Conservation (phyloP, 1,140 invertebrate genomes). For the Zaprionus inermis region DNA sequence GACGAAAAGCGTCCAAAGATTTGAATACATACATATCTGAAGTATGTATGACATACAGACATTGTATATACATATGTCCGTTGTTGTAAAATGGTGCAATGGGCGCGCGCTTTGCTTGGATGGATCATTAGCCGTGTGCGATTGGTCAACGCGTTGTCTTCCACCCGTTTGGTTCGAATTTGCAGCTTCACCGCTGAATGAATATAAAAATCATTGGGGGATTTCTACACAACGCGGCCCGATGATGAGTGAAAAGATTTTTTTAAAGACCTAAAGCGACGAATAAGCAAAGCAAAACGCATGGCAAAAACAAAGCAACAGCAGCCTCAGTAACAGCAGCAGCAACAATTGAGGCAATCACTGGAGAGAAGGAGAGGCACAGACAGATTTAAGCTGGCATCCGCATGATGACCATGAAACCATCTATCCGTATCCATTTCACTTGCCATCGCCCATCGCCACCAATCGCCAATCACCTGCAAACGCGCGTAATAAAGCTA, state of each 20-base stretch:
- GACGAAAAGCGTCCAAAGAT: slow-evolving; percentile 48
- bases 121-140: slow-evolving; percentile 63
- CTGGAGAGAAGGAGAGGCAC: slow-evolving; percentile 4
- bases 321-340: slow-evolving; percentile 7
- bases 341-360: slow-evolving; percentile 31
- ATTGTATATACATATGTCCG: too few relatives aligned
- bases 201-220: slow-evolving; percentile 71
- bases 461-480: slow-evolving; percentile 40
- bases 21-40: slow-evolving; percentile 65
- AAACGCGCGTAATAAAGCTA: slow-evolving; percentile 24
- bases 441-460: slow-evolving; percentile 52
- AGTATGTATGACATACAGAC: slow-evolving; percentile 37
- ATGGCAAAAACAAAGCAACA: slow-evolving; percentile 42
- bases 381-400: slow-evolving; percentile 15
- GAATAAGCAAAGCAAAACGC: slow-evolving; percentile 33
- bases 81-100: slow-evolving; percentile 66
- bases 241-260: slow-evolving; percentile 59
- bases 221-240: slow-evolving; percentile 58
- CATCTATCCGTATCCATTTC: slow-evolving; percentile 68
- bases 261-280: slow-evolving; percentile 18
- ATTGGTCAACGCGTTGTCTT: slow-evolving; percentile 59
- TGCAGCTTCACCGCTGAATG: slow-evolving; percentile 67
- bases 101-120: slow-evolving; percentile 44
- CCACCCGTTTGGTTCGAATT: slow-evolving; percentile 51
- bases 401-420: slow-evolving; percentile 60